Conservation (phyloP, 2,113 vertebrate species). For the Scytalopus superciliaris region DNA sequence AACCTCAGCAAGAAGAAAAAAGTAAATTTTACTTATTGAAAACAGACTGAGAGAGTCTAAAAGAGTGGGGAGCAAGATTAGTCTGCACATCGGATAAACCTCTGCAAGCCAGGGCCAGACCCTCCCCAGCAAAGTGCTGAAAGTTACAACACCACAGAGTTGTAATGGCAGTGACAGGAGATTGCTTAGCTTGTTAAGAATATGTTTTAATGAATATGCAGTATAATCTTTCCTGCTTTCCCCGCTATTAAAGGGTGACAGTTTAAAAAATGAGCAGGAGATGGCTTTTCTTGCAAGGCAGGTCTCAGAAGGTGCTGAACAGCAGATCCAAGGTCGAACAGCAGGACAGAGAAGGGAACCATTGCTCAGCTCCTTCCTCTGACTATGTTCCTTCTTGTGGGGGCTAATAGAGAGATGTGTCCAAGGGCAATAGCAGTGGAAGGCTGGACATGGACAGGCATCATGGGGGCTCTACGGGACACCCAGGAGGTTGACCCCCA, state of each 20-base stretch:
- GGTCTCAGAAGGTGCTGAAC: neutral
- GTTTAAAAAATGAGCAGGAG: neutral
- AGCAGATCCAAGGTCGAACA: neutral
- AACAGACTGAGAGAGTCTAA: neutral
- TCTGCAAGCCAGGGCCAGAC: neutral
- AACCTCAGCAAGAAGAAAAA: neutral
- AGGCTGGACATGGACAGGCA: neutral
- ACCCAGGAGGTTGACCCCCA: neutral
- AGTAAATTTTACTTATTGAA: neutral
- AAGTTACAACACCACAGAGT: neutral
- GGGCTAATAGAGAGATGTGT: neutral
- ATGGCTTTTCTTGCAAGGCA: neutral
- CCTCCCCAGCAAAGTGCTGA: neutral
- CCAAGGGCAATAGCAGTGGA: rapidly evolving
- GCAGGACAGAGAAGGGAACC: neutral
- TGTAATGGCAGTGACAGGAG: neutral
- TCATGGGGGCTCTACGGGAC: rapidly evolving
- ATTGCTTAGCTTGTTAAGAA: neutral
- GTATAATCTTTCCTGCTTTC: neutral
- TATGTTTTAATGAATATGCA: neutral
- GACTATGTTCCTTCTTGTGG: neutral
- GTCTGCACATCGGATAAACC: neutral
- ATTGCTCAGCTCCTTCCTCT: neutral
- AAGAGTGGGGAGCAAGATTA: neutral
- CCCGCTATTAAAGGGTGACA: neutral